Base-by-base conservation (phyloP, 2,797 vertebrate species). In the Amniataba percoides region DNA sequence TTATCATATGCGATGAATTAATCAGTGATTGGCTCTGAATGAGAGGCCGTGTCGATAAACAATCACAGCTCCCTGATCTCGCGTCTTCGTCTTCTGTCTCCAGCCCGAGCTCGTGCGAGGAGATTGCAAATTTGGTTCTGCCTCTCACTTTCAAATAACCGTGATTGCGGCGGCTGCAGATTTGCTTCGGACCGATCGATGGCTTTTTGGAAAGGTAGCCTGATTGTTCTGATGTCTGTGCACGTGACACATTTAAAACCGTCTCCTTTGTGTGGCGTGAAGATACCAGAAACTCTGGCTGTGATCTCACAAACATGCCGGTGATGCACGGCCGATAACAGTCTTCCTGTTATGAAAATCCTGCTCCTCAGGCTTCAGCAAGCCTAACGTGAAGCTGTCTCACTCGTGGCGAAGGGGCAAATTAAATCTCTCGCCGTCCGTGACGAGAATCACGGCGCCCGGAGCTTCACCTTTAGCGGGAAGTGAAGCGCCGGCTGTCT, bases 41-140 rank as follows among this genome's bases (percentile, higher is more conserved):
- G 34, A 76, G 82, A 53, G 53, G 23, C 58, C 80, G 43, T 21
- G 81, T 88, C 91, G 87, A 91, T 90, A 92, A 92, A 84, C 87
- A 87, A 91, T 89, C 86, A 84, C 59, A 2, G 67, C 72, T 62
- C 70, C 5, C 31, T 82, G 83, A 86, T 88, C 76, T 34, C 0
- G 10, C 21, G 71, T 63, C 48, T 63, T 49, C 27, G 3, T 31
- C 40, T 71, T 71, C 61, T 10, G 8, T 77, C 56, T 66, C 1
- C 1, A 62, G 57, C 34, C 48, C 56, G 53, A 62, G 74, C 8
- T 15, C 15, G 16, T 56, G 62, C 64, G 7, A 76, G 64, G 46
- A 77, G 82, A 84, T 73, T 85, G 58, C 63, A 75, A 39, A 80
- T 76, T 74, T 74, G 51, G 60, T 55, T 82, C 72, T 23, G 51